Evolutionary conservation across 2,888 invertebrate species (phyloP), one percentile per base, ranked within the genome.

Genomic region (Eupithecia pulchellata): DNA sequence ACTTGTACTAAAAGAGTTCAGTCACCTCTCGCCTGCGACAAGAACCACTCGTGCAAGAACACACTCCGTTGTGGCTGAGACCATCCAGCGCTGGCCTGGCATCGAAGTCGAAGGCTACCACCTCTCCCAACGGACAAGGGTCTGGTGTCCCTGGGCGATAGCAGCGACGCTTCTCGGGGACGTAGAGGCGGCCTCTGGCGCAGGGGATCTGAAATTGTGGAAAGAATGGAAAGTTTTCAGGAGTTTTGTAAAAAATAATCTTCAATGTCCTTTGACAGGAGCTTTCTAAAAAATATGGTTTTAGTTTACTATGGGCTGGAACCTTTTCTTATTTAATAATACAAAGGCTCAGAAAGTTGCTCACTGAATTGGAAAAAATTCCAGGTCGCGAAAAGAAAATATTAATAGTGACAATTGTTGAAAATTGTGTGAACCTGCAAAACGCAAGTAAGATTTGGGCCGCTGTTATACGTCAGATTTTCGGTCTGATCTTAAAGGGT

Each of bases 61-160:
- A 98, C 63, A 97, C 95, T 0, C 98, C 98, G 79, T 97, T 97
- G 86, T 97, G 97, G 62, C 97, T 97, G 60, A 97, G 95, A 0
- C 97, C 98, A 81, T 97, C 97, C 2, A 97, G 83, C 0, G 97
- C 97, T 0, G 97, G 97, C 1, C 97, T 90, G 0, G 97, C 96
- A 27, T 96, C 96, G 81, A 97, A 97, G 90, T 98, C 98, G 85
- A 97, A 98, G 0, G 97, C 96, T 4, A 98, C 96, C 11, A 97
- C 95, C 83, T 97, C 96, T 1, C 97, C 96, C 8, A 91, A 86
- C 0, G 95, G 93, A 79, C 98, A 98, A 0, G 98, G 97, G 32
- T 97, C 98, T 34, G 95, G 95, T 0, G 96, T 95, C 0, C 98
- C 98, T 13, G 97, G 96, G 68, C 96, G 95, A 91, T 97, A 97